Conservation (phyloP, 2,797 vertebrate species). For the Mycteria americana region DNA sequence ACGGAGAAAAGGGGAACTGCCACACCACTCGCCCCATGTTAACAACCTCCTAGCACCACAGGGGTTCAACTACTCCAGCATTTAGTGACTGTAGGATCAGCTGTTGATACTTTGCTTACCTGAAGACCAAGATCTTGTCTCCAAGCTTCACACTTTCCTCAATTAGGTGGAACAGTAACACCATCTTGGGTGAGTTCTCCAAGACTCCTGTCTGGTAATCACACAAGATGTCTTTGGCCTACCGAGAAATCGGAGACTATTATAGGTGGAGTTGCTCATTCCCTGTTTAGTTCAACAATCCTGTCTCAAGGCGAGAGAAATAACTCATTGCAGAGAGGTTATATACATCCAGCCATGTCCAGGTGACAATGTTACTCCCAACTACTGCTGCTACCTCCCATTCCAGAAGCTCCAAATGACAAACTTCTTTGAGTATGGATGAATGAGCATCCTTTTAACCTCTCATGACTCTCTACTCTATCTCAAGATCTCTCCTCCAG, state of each 20-base stretch:
- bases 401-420: not conserved
- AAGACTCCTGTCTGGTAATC: conserved; percentile 90
- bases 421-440: not conserved
- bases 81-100: not conserved
- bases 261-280: conserved; percentile 13
- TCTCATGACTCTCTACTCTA: not conserved
- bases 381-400: not conserved
- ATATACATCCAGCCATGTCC: not conserved
- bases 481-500: not conserved
- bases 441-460: not conserved
- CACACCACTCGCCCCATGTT: not conserved
- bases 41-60: not conserved
- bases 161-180: conserved; percentile 95
- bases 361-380: not conserved
- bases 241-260: not conserved
- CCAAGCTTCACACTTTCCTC: conserved; percentile 90
- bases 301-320: not conserved
- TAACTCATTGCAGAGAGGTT: not conserved
- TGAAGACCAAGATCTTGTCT: conserved; percentile 97
- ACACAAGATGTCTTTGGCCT: conserved; percentile 95
- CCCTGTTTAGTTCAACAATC: not conserved
- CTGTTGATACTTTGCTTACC: conserved; percentile 74
- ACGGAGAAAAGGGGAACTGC: not conserved
- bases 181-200: conserved; percentile 97
- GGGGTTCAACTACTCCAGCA: not conserved